These are phyloP conservation scores for silkworm (Bombyx mori) DNA, from an alignment of 1,140 invertebrate genomes.

Conservation along the genomic window DNA sequence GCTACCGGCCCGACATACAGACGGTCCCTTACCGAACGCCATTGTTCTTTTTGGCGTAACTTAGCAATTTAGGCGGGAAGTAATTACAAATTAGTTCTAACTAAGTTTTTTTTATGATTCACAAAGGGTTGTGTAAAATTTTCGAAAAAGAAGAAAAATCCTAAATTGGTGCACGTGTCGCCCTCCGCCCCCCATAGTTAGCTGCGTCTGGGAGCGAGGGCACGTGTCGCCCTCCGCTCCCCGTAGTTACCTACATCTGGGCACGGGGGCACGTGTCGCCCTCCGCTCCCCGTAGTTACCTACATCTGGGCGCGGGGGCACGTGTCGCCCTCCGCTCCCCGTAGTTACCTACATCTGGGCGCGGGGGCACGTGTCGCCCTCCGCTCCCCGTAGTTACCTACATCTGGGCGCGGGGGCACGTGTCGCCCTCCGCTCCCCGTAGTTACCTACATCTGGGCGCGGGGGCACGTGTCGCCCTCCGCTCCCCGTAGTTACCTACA, in stretches of 20 bases:
- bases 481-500: conserved; percentile 91
- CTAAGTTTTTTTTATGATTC: no score
- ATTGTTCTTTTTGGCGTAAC: no score
- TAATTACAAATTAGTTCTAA: no score
- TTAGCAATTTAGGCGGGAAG: no score
- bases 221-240: conserved; percentile 94
- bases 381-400: conserved; percentile 71
- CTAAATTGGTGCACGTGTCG: no score
- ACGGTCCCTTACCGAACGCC: no score
- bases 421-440: conserved; percentile 44
- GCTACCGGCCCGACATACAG: no score
- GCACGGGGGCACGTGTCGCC: no score
- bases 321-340: conserved; percentile 85
- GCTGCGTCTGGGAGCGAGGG: conserved; percentile 98
- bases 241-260: no score
- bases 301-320: conserved; percentile 97
- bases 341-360: conserved; percentile 96
- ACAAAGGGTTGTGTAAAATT: no score
- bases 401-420: no score
- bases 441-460: conserved; percentile 95
- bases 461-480: conserved; percentile 89
- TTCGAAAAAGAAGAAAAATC: no score
- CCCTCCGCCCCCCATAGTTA: conserved; percentile 71
- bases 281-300: conserved; percentile 75
- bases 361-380: conserved; percentile 96